A percentile compares a stretch with the other conserved stretches of the same genome.
Conservation (phyloP, 2,888 invertebrate genomes). For the Eupithecia exiguata region DNA sequence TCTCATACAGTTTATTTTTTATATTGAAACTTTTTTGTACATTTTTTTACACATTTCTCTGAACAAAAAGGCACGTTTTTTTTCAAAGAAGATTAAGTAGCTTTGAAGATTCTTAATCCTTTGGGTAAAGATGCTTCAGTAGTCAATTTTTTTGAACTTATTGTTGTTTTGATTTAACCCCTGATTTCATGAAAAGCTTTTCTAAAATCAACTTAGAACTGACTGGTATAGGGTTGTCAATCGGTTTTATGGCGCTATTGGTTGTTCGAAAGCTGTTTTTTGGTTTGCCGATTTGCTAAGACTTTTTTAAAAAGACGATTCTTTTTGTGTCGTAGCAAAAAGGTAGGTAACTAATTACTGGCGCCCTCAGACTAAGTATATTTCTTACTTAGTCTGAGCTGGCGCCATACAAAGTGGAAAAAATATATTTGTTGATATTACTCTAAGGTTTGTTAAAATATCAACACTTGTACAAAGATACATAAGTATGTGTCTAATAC, state of each 20-base stretch:
- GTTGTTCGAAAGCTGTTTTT: not conserved
- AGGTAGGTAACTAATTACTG: too few relatives aligned
- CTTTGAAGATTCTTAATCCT: slow-evolving; percentile 52
- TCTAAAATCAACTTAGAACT: not conserved
- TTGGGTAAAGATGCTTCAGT: slow-evolving; percentile 52
- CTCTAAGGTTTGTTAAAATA: too few relatives aligned
- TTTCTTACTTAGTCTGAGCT: too few relatives aligned
- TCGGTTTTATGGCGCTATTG: not conserved
- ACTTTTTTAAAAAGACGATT: not conserved
- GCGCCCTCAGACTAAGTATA: not conserved
- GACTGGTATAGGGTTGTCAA: not conserved
- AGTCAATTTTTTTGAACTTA: slow-evolving; percentile 55
- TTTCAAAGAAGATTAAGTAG: slow-evolving; percentile 49
- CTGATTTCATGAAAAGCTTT: not conserved
- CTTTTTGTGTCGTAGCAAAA: not conserved
- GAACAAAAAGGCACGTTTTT: slow-evolving; percentile 44
- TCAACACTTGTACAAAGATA: too few relatives aligned
- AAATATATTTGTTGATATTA: too few relatives aligned
- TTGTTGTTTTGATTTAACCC: slow-evolving; percentile 22
- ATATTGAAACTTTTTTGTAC: not conserved
- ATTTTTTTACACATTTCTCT: slow-evolving; percentile 47
- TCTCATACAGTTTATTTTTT: slow-evolving; percentile 49
- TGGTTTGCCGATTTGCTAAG: not conserved
- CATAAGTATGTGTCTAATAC: too few relatives aligned
- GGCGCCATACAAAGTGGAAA: too few relatives aligned